Evolutionary conservation across 2,888 invertebrate species (phyloP), one percentile per base, ranked within the genome.

Genomic region (Leuctra nigra): DNA sequence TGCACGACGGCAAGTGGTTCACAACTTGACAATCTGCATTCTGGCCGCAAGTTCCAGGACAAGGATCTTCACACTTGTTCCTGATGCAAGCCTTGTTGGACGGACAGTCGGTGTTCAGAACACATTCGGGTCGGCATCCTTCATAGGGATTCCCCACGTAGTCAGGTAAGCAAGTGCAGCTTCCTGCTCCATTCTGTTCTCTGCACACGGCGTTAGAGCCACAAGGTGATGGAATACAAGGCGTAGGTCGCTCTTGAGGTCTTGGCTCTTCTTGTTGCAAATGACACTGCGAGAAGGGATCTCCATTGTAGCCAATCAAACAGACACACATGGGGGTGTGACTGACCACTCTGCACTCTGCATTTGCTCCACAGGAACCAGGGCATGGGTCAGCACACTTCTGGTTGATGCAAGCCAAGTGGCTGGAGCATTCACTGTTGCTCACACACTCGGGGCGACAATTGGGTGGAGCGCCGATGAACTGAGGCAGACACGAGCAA

Each of bases 271-370:
- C 20, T 22, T 50, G 50, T 50, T 50, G 50, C 18, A 50, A 13
- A 22, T 13, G 11, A 20, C 50, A 50, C 13, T 50, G 50, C 24
- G 61, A 59, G 59, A 67, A 69, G 14, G 71, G 69, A 61, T 70
- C 69, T n/a, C 70, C 70, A 22, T 65, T 65, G 62, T 80, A 82
- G 59, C 81, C 82, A 44, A 75, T 75, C 61, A 82, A 77, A 68
- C 89, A 90, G 61, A 79, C 80, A 71, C 89, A 89, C 63, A 84
- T 77, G 2, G 88, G 87, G 58, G 81, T 74, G 67, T 89, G 88
- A 69, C 84, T 83, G 52, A 84, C 78, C 38, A 84, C 81, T 64
- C 71, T 77, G 67, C 89, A 90, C 59, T 78, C 72, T 7, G 89
- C 84, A 69, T 86, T 83, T 54, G 76, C 75, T 50, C 88, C 87